Evolutionary conservation across 92 coral and sea anemone genomes (phyloP), one percentile per base, ranked within the genome.

Genomic region (Muricea muricata): DNA sequence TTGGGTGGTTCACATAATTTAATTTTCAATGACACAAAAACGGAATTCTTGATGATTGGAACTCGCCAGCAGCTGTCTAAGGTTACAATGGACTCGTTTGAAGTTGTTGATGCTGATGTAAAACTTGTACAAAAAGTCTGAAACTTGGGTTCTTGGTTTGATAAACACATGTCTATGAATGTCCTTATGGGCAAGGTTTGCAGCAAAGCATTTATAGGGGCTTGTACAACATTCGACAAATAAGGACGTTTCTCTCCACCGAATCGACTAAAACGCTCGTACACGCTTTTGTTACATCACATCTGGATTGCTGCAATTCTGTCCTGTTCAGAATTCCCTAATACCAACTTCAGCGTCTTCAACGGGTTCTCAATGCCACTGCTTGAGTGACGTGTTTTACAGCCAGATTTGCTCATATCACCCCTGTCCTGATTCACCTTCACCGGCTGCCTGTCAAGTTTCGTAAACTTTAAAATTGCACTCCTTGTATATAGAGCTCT

Each of bases 281-380:
- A 70, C 93, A 90, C 29, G 88, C 90, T 71, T 75, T 86, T 57
- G 91, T 86, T 24, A 86, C 93, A 7, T 89, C 84, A 6, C 92
- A 80, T 74, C 72, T 89, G 20, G 90, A 86, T 21, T 90, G 81
- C 81, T 82, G 90, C 41, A 81, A 86, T 57, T 71, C 88, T 20
- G 68, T 80, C 33, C 80, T 86, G 4, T 71, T 42, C 65, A 21
- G 65, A 55, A 55, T 55, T n/a, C 65, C 65, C n/a, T 21, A 42
- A n/a, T n/a, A n/a, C n/a, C n/a, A n/a, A n/a, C n/a, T n/a, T n/a
- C n/a, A n/a, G n/a, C n/a, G n/a, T n/a, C 50, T 42, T 14, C 50
- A 42, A 42, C 7, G 50, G 14, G 65, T 55, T 21, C n/a, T 55
- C 18, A 55, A 13, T 55, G 65, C 65, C n/a, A 21, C 65, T 10